phyloP scores from a whole-genome alignment of 1,140 invertebrate species.

The Dendrolimus punctatus region DNA sequence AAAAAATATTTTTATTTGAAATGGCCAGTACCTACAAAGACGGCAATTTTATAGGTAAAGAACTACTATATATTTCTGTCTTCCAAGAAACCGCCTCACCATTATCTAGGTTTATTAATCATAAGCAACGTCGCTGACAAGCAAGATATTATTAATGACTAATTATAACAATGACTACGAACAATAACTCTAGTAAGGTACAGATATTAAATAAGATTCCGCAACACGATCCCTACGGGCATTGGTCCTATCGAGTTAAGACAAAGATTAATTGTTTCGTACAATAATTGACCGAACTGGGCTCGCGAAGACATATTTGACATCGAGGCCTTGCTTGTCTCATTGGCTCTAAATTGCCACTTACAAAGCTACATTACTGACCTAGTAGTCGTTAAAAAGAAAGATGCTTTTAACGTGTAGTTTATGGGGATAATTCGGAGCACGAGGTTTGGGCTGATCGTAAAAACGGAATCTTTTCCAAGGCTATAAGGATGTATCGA shows the following conservation, averaged over 20 bases:
- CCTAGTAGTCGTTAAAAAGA: too few relatives aligned
- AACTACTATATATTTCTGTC: background rate
- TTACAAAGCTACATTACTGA: background rate
- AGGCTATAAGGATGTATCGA: too few relatives aligned
- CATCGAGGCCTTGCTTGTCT: constrained; percentile 17
- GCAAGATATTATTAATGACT: constrained; percentile 49
- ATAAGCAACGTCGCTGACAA: constrained; percentile 27
- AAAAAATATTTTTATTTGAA: too few relatives aligned
- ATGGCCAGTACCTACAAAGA: too few relatives aligned
- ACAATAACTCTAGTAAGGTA: constrained; percentile 38
- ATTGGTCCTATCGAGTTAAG: constrained; percentile 42
- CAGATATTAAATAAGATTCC: constrained; percentile 51
- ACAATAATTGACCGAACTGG: constrained; percentile 24
- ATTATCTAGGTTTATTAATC: constrained; percentile 27
- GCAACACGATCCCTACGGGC: constrained; percentile 42
- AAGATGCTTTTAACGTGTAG: too few relatives aligned
- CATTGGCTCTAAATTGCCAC: constrained; percentile 4
- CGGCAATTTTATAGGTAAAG: too few relatives aligned
- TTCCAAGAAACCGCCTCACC: constrained; percentile 9
- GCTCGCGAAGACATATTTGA: constrained; percentile 18
- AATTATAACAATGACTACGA: constrained; percentile 52
- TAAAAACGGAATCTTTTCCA: too few relatives aligned
- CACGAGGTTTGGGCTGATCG: too few relatives aligned
- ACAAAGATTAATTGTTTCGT: constrained; percentile 53
- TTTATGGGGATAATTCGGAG: too few relatives aligned